Conservation (phyloP, 2,113 vertebrate genomes). For the Periophthalmus modestus region DNA sequence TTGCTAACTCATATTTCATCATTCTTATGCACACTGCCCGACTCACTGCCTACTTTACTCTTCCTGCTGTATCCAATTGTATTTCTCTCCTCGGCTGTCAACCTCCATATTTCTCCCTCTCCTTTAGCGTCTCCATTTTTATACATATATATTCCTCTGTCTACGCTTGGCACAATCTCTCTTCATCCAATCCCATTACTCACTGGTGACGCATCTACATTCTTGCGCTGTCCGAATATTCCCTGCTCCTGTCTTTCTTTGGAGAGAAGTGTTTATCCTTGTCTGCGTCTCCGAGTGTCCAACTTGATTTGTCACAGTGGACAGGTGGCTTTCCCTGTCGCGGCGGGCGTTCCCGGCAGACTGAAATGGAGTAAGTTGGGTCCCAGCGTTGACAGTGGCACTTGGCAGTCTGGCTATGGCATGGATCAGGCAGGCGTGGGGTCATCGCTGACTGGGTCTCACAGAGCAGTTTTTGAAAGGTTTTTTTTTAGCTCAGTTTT, state of each 20-base stretch:
- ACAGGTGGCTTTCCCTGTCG: slow-evolving; percentile 54
- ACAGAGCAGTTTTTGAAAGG: too few relatives aligned
- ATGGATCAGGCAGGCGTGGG: slow-evolving; percentile 55
- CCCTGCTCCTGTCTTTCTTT: slow-evolving; percentile 14
- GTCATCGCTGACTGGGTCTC: slow-evolving; percentile 18
- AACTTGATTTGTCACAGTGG: slow-evolving; percentile 68
- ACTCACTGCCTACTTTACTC: slow-evolving; percentile 20
- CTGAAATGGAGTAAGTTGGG: slow-evolving; percentile 64
- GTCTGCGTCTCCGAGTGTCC: slow-evolving; percentile 44
- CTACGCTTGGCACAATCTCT: slow-evolving; percentile 18
- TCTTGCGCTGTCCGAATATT: slow-evolving; percentile 40
- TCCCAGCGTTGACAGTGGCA: slow-evolving; percentile 47
- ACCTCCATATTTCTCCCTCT: slow-evolving; percentile 36
- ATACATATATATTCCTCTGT: slow-evolving; percentile 14
- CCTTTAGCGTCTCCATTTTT: slow-evolving; percentile 25
- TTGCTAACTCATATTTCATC: not conserved
- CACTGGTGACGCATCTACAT: slow-evolving; percentile 25
- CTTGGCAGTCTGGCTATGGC: slow-evolving; percentile 41
- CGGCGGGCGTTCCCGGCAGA: slow-evolving; percentile 59
- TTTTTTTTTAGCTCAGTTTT: too few relatives aligned
- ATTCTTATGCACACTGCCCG: slow-evolving; percentile 26
- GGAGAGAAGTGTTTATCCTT: slow-evolving; percentile 25
- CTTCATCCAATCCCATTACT: slow-evolving; percentile 33
- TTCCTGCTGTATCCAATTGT: slow-evolving; percentile 53
- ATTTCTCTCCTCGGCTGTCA: slow-evolving; percentile 47